phyloP scores from a whole-genome alignment of 2,888 invertebrate species.

The Folsomia manolachei region DNA sequence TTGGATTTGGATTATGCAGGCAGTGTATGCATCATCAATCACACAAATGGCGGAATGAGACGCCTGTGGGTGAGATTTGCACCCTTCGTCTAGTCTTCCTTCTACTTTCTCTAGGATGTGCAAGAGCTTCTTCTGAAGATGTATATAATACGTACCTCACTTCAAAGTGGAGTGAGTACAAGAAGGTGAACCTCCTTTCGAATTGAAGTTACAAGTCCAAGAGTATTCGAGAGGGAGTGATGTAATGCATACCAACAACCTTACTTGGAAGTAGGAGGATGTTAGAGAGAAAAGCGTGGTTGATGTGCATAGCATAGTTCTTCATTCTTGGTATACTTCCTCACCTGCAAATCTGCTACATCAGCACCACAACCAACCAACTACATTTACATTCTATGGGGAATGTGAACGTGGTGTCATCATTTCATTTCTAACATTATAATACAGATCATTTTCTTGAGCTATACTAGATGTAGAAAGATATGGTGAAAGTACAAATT shows the following conservation, averaged over 20 bases:
- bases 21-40: slow-evolving; percentile 51
- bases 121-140: slow-evolving; percentile 32
- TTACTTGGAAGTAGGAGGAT: slow-evolving; percentile 13
- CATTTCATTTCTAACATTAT: background rate
- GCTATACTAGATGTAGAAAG: no score
- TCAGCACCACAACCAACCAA: background rate
- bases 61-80: slow-evolving; percentile 46
- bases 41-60: slow-evolving; percentile 49
- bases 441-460: no score
- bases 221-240: slow-evolving; percentile 36
- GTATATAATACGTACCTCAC: no score
- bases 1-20: slow-evolving; percentile 51
- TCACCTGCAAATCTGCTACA: slow-evolving; percentile 5
- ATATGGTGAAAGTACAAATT: no score
- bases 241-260: slow-evolving; percentile 51
- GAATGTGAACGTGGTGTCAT: background rate
- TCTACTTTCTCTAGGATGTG: slow-evolving; percentile 15
- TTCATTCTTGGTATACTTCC: background rate
- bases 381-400: background rate
- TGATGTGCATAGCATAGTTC: no score
- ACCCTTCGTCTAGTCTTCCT: no score
- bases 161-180: slow-evolving; percentile 27
- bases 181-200: slow-evolving; percentile 14
- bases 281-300: no score
- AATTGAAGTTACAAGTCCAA: slow-evolving; percentile 9